Evolutionary conservation across 2,113 vertebrate species (phyloP), one percentile per base, ranked within the genome.

Genomic region (Ageneiosus marmoratus): DNA sequence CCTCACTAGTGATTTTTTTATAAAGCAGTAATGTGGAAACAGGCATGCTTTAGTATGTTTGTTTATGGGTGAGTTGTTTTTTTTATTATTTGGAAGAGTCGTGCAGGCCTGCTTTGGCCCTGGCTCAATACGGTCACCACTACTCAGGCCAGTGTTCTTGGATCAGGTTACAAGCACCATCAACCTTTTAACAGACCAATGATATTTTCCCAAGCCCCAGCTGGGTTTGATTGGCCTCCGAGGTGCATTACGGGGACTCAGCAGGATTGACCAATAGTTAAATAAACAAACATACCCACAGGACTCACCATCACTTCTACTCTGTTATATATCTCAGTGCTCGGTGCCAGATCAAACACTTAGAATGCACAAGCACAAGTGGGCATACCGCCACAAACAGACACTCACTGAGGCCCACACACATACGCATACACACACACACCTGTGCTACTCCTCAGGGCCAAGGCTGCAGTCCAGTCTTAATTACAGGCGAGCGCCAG

Each of bases 1-100:
- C 88, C 84, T 90, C 90, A 89, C 90, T 93, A 93, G 92, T 92
- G 90, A n/a, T 92, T 92, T 88, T 91, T 86, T 91, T 91, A 91
- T 91, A 86, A 92, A 91, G 91, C 92, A 91, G 90, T 90, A 90
- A 83, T 37, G 44, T 69, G 83, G 82, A 79, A 73, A 85, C 56
- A 81, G 24, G 41, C 22, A 44, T 16, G 62, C 27, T 44, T 56
- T 15, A 70, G 51, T 51, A 67, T 77, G 82, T n/a, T 10, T 80
- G 80, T 87, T 86, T 27, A 48, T 79, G 20, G 55, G 48, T n/a
- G 65, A 53, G n/a, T 86, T 81, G 86, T 90, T 89, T 88, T 83
- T 78, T n/a, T n/a, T n/a, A n/a, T n/a, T n/a, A n/a, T n/a, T n/a
- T n/a, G n/a, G 78, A 83, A 63, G 82, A 85, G 88, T 80, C 53